These are phyloP conservation scores for Lamellibrachia luymesi DNA, from an alignment of 1,140 invertebrate genomes.

Conservation along the genomic window DNA sequence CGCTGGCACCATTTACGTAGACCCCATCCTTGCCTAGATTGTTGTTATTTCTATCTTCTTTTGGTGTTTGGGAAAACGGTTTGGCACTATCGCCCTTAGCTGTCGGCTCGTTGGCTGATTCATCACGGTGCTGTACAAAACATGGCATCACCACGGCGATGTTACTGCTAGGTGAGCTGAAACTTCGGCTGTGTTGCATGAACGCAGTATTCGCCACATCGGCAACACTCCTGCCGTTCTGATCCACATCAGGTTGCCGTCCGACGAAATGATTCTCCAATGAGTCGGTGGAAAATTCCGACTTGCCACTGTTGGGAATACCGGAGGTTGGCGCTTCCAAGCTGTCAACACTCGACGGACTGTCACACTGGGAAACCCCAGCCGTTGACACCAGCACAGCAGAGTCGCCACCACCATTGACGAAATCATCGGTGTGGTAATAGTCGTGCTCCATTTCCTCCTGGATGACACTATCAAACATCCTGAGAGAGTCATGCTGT, in stretches of 20 bases:
- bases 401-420: conserved; percentile 3
- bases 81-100: not conserved
- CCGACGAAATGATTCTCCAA: not conserved
- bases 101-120: not conserved
- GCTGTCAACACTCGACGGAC: conserved; percentile 44
- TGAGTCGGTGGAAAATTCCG: not conserved
- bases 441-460: conserved; percentile 37
- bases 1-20: not conserved
- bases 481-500: conserved; percentile 39
- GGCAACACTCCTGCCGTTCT: not conserved
- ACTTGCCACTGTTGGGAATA: not conserved
- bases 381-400: not conserved
- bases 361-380: conserved; percentile 30
- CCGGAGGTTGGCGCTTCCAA: conserved; percentile 29
- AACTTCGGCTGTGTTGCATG: not conserved
- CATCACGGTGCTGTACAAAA: not conserved
- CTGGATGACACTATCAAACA: conserved; percentile 41
- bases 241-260: not conserved
- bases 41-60: not conserved
- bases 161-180: not conserved
- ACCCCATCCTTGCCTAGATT: not conserved
- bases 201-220: not conserved
- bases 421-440: not conserved
- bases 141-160: not conserved
- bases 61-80: not conserved